Evolutionary conservation across 2,888 invertebrate species (phyloP).

Genomic region (Drosophila cognata): DNA sequence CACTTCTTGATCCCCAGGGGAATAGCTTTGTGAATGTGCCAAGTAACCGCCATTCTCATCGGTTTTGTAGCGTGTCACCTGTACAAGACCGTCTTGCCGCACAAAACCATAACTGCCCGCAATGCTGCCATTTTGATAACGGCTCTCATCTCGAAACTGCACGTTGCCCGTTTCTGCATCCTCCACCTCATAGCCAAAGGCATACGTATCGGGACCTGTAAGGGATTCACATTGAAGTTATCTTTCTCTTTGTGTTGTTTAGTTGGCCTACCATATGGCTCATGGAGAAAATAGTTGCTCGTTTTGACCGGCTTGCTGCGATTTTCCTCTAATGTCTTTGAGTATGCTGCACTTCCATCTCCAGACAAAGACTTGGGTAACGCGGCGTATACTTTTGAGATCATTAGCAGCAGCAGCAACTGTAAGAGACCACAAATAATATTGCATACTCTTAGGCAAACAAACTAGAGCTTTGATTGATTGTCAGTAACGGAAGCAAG

Average conservation of each 20-base stretch:
- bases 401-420: constrained; percentile 48
- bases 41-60: constrained; percentile 87
- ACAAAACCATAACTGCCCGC: constrained; percentile 90
- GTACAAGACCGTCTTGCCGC: constrained; percentile 87
- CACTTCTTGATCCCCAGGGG: constrained; percentile 48
- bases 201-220: constrained; percentile 88
- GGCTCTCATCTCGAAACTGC: constrained; percentile 90
- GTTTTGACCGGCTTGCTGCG: constrained; percentile 32
- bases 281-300: constrained; percentile 77
- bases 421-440: not conserved
- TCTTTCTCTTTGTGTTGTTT: too few relatives aligned
- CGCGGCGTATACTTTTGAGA: constrained; percentile 59
- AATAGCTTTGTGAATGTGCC: constrained; percentile 67
- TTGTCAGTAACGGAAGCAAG: not conserved
- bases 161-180: constrained; percentile 88
- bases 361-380: constrained; percentile 28
- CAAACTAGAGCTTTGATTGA: not conserved
- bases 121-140: constrained; percentile 89
- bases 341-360: constrained; percentile 45
- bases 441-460: constrained; percentile 50
- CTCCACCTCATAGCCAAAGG: constrained; percentile 90
- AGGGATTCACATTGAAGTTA: not conserved
- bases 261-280: constrained; percentile 77
- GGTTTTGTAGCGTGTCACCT: constrained; percentile 88
- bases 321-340: constrained; percentile 30